Conservation (phyloP, 2,888 invertebrate genomes). For the Ceraclea dissimilis region DNA sequence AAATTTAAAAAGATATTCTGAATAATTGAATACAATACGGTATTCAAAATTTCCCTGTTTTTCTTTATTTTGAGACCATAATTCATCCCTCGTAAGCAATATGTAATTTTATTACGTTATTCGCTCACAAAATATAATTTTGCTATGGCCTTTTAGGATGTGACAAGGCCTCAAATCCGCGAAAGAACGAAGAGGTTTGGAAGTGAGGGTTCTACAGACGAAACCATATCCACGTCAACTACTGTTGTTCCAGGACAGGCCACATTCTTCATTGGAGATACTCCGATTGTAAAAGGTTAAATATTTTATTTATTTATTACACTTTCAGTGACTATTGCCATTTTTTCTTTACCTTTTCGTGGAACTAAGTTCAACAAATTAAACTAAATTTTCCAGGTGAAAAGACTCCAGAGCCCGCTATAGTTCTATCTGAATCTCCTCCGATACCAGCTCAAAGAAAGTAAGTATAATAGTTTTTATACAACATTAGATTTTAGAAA, state of each 20-base stretch:
- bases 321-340: background rate
- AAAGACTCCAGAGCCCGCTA: conserved; percentile 35
- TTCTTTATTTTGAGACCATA: no score
- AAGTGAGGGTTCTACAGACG: conserved; percentile 45
- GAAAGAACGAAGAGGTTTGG: conserved; percentile 48
- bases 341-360: no score
- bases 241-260: conserved; percentile 41
- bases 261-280: conserved; percentile 47
- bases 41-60: no score
- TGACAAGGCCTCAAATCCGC: conserved; percentile 35
- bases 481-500: no score
- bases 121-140: no score
- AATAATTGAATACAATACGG: no score
- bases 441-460: conserved; percentile 48
- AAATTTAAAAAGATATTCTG: no score
- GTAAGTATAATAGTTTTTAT: conserved; percentile 33
- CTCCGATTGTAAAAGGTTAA: conserved; percentile 44
- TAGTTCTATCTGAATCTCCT: conserved; percentile 39
- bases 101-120: no score
- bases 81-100: no score
- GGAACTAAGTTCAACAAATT: no score
- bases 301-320: background rate
- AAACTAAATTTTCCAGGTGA: conserved; percentile 33
- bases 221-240: conserved; percentile 30
- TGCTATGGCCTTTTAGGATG: no score